These are phyloP conservation scores for Griposia aprilina DNA, from an alignment of 2,888 invertebrate species.

Conservation along the genomic window DNA sequence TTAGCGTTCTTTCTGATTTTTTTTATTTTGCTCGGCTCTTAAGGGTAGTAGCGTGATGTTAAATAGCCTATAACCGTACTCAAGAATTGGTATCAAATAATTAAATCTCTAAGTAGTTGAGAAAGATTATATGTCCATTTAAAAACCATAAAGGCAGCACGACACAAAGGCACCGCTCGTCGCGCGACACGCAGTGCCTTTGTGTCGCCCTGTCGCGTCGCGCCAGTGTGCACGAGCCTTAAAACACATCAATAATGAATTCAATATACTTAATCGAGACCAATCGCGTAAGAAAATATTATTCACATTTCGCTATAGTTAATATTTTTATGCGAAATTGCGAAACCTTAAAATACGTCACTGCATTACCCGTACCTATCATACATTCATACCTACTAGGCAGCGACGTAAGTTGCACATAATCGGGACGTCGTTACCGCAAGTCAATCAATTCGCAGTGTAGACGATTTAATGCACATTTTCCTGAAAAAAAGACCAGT, in stretches of 20 bases:
- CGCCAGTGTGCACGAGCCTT: too few species aligned
- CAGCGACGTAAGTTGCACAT: background rate
- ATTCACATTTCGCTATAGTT: background rate
- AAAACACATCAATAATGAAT: background rate
- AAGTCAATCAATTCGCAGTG: conserved; percentile 7
- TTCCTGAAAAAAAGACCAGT: background rate
- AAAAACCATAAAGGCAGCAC: too few species aligned
- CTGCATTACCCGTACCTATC: background rate
- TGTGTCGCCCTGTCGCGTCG: too few species aligned
- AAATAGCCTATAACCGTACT: background rate
- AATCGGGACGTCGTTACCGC: conserved; percentile 8
- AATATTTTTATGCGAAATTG: background rate
- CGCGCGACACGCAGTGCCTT: too few species aligned
- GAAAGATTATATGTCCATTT: background rate
- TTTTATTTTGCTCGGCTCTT: background rate
- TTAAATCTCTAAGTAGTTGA: background rate
- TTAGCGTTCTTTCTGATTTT: background rate
- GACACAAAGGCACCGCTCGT: too few species aligned
- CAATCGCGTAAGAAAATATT: conserved; percentile 8
- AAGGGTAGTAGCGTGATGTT: too few species aligned
- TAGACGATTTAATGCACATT: conserved; percentile 1
- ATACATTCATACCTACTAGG: background rate
- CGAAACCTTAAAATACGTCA: background rate
- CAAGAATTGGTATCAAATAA: background rate
- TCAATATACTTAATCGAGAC: background rate